Conservation (phyloP, 2,888 invertebrate species). For the Lithophane semibrunnea region DNA sequence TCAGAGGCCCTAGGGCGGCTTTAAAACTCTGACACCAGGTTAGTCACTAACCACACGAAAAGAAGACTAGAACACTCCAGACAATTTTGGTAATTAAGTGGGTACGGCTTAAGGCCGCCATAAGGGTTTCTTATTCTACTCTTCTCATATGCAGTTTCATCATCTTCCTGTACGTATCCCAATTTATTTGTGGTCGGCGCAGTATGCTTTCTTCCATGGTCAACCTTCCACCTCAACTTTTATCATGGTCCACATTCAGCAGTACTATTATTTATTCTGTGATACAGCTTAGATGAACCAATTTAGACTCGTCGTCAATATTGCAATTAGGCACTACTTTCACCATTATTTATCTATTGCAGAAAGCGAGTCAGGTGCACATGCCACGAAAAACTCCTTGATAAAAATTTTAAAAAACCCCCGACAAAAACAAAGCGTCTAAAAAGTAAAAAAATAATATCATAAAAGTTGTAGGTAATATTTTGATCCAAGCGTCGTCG, state of each 20-base stretch:
- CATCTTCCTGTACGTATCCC: too few relatives aligned
- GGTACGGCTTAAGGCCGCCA: background rate
- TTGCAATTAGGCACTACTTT: background rate
- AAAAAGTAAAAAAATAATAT: too few relatives aligned
- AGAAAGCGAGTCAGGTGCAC: background rate
- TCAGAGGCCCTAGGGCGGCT: too few relatives aligned
- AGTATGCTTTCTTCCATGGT: background rate
- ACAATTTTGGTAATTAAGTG: background rate
- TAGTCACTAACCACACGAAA: too few relatives aligned
- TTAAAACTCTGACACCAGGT: too few relatives aligned
- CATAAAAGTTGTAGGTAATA: too few relatives aligned
- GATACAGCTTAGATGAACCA: background rate
- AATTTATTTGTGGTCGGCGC: background rate
- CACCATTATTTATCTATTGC: background rate
- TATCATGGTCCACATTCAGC: too few relatives aligned
- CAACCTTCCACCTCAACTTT: background rate
- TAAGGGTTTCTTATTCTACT: background rate
- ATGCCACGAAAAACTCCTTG: background rate
- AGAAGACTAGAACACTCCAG: background rate
- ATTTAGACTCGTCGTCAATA: background rate
- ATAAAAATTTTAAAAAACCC: too few relatives aligned
- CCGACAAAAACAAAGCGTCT: too few relatives aligned
- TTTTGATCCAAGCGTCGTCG: too few relatives aligned
- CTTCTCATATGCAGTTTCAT: background rate
- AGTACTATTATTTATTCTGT: background rate